These are phyloP conservation scores for Macrosoma leucophasiata DNA, from an alignment of 2,888 invertebrate species.

Conservation along the genomic window DNA sequence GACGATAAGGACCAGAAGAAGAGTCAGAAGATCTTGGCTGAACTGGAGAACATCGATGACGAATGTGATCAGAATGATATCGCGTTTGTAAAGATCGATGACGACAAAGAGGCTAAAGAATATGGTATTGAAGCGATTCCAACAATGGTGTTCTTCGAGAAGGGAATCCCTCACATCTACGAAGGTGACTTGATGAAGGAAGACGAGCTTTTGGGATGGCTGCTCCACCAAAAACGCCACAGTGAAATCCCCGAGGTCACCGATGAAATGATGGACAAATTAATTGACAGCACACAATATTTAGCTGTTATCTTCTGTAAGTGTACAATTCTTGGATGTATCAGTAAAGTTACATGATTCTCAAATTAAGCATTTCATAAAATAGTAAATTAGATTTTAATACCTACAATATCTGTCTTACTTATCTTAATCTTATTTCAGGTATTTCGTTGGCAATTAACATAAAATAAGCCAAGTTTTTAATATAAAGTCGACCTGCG, in stretches of 20 bases:
- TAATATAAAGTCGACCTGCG: too few relatives aligned
- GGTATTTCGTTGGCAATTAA: too few relatives aligned
- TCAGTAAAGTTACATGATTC: too few relatives aligned
- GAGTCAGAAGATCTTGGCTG: constrained; percentile 87
- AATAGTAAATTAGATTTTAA: too few relatives aligned
- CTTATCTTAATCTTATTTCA: too few relatives aligned
- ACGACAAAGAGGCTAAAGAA: constrained; percentile 91
- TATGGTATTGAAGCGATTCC: constrained; percentile 91
- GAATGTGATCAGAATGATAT: constrained; percentile 95
- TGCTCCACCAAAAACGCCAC: constrained; percentile 92
- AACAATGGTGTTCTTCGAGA: constrained; percentile 86
- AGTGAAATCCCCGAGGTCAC: constrained; percentile 94
- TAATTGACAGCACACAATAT: constrained; percentile 86
- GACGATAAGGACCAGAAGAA: constrained; percentile 95
- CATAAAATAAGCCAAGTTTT: too few relatives aligned
- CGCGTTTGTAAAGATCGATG: constrained; percentile 93
- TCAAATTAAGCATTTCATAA: too few relatives aligned
- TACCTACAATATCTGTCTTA: too few relatives aligned
- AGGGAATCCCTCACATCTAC: constrained; percentile 83
- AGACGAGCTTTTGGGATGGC: constrained; percentile 92
- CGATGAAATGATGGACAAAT: constrained; percentile 94
- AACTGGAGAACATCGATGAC: constrained; percentile 94
- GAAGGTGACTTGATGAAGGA: constrained; percentile 93
- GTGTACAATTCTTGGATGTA: too few relatives aligned
- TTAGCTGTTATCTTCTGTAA: constrained; percentile 94